Base-by-base conservation (phyloP, 2,888 invertebrate species). In the Lapara coniferarum region DNA sequence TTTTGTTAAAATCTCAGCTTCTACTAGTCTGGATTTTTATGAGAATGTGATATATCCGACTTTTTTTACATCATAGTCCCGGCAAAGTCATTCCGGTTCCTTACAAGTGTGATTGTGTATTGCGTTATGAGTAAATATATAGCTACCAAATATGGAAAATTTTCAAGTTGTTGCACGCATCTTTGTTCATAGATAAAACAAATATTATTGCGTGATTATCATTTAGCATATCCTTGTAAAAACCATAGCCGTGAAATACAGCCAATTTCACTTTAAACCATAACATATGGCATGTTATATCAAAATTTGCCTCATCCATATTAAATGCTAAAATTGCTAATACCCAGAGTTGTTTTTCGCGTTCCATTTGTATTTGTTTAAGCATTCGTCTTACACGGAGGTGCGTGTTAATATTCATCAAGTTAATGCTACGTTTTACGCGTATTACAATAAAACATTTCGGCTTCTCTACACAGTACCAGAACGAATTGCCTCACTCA, bases 401-500 rank as follows among this genome's bases (percentile, higher is more conserved):
- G 49, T 63, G 49, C 63, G 63, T 49, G 63, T 63, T 49, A 63
- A 46, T 46, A 63, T 19, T 63, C 59, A 63, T 53, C 55, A 55
- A 53, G 53, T 19, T 67, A 19, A 49, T 49, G 49, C 46, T 53
- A 63, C 52, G 59, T 44, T 59, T 68, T 59, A 74, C 77, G 79
- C 77, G 75, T 77, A 73, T 78, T 59, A 59, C 44, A 59, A 59
- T 37, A 58, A 52, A 68, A 59, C 52, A 68, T 59, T 49, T 49
- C 46, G 56, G 56, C 56, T 67, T 19, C 56, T 67, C 67, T 56
- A 19, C 55, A 67, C 56, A 56, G 46, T 46, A 46, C 67, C 56
- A 56, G 71, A 78, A 78, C 78, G 77, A 79, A 81, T 80, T 71
- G 71, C 37, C 30, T 52, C 66, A 55, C 66, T 52, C 53, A 53